Percentiles rank a stretch among this genome's conserved stretches.
Conservation (phyloP, 2,888 invertebrate species). For the Nymphalis polychloros region DNA sequence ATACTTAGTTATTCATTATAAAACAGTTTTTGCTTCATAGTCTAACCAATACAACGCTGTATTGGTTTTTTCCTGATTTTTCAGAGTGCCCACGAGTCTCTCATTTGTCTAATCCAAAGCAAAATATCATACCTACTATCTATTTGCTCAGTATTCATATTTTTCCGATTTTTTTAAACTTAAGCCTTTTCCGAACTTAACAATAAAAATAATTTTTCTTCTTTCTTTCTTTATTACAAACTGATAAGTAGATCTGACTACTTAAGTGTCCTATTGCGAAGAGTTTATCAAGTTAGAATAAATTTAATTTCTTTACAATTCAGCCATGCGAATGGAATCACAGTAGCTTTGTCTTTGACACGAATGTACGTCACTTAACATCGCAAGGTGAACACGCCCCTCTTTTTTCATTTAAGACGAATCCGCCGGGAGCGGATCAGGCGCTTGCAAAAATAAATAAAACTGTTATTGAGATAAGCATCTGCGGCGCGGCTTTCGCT, state of each 20-base stretch:
- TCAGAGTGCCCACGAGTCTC: too few relatives aligned
- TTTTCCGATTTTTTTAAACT: too few relatives aligned
- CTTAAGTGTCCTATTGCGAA: background rate
- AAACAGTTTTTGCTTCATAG: too few relatives aligned
- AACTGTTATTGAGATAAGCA: conserved; percentile 82
- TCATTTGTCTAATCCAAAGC: too few relatives aligned
- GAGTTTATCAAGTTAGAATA: background rate
- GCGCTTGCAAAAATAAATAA: conserved; percentile 80
- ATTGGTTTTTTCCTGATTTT: too few relatives aligned
- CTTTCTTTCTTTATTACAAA: too few relatives aligned
- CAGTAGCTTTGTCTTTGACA: conserved; percentile 28
- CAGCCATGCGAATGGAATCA: conserved; percentile 10
- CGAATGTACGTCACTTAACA: conserved; percentile 36
- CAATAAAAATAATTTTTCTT: too few relatives aligned
- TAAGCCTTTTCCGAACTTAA: too few relatives aligned
- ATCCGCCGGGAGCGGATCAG: conserved; percentile 75
- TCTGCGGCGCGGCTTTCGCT: conserved; percentile 79
- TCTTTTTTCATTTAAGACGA: conserved; percentile 76
- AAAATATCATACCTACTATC: too few relatives aligned
- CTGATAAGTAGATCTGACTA: background rate
- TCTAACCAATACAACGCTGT: too few relatives aligned
- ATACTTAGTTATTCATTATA: too few relatives aligned
- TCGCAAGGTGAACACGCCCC: conserved; percentile 50
- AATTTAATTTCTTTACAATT: conserved; percentile 1
- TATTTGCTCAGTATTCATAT: too few relatives aligned